These are phyloP conservation scores for Ochlodes sylvanus DNA, from an alignment of 2,888 invertebrate species.

Conservation along the genomic window DNA sequence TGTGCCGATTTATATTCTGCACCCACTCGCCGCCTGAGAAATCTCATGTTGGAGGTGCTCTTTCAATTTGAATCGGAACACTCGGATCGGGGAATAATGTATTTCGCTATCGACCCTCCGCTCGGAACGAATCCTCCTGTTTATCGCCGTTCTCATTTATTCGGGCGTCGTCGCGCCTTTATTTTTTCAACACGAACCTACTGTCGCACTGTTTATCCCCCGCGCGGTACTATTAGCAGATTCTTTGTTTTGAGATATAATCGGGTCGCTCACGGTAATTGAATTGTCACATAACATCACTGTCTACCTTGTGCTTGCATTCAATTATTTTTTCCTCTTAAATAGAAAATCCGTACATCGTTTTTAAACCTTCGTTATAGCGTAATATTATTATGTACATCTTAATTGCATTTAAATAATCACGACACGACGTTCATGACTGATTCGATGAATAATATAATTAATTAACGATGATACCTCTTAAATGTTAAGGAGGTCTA, in stretches of 20 bases:
- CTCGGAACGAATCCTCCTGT: slow-evolving; percentile 81
- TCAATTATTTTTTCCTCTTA: slow-evolving; percentile 13
- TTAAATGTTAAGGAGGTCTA: no score
- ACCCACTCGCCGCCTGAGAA: slow-evolving; percentile 84
- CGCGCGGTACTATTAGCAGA: slow-evolving; percentile 76
- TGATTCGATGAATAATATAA: no score
- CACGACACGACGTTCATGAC: no score
- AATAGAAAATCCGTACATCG: neutral
- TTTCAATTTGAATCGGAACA: slow-evolving; percentile 86
- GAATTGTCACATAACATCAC: slow-evolving; percentile 70
- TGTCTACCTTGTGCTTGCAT: slow-evolving; percentile 38
- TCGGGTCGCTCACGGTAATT: slow-evolving; percentile 73
- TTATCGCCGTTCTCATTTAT: slow-evolving; percentile 84
- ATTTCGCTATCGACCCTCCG: slow-evolving; percentile 84
- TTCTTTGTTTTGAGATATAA: slow-evolving; percentile 77
- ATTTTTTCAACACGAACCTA: slow-evolving; percentile 81
- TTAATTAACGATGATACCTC: no score
- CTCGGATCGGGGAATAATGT: slow-evolving; percentile 85
- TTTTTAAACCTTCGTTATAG: no score
- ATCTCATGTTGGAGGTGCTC: slow-evolving; percentile 85
- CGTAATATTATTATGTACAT: no score
- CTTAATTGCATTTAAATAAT: no score
- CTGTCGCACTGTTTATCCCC: slow-evolving; percentile 78
- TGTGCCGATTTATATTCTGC: slow-evolving; percentile 85
- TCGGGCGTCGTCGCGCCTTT: slow-evolving; percentile 83